Percentiles rank a stretch among this genome's conserved stretches.
Evolutionary conservation across 2,797 vertebrate species (phyloP).

Genomic region (Echiichthys vipera): DNA sequence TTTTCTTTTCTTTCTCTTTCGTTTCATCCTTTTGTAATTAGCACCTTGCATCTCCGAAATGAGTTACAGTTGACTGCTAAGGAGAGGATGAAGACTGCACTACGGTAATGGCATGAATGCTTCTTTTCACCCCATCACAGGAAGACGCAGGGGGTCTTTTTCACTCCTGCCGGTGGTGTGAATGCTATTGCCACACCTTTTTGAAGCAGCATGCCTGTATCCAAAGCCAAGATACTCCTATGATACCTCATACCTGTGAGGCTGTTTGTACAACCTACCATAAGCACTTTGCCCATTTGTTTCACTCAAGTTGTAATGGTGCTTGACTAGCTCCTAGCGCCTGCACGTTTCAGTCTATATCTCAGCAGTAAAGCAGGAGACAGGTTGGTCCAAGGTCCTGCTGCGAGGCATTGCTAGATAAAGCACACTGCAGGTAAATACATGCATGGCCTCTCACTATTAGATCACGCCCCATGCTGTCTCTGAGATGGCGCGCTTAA

Average conservation of each 20-base stretch:
- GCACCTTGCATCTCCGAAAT: constrained; percentile 86
- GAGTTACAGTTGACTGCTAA: constrained; percentile 83
- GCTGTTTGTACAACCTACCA: constrained; percentile 54
- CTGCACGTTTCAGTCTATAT: constrained; percentile 57
- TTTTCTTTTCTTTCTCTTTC: constrained; percentile 65
- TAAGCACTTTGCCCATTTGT: constrained; percentile 58
- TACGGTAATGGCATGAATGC: constrained; percentile 74
- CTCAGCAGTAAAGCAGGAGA: constrained; percentile 62
- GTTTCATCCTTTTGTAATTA: constrained; percentile 87
- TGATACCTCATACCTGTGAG: constrained; percentile 34
- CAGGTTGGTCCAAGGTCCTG: constrained; percentile 50
- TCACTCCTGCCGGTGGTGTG: constrained; percentile 85
- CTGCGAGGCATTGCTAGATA: constrained; percentile 79
- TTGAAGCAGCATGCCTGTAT: constrained; percentile 59
- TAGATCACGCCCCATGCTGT: constrained; percentile 76
- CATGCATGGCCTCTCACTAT: constrained; percentile 69
- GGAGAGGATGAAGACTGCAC: constrained; percentile 83
- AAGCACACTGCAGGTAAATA: constrained; percentile 72
- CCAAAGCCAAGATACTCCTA: constrained; percentile 31
- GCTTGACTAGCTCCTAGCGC: constrained; percentile 52
- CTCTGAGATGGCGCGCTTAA: constrained; percentile 73
- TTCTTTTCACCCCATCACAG: constrained; percentile 81
- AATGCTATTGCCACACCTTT: constrained; percentile 85
- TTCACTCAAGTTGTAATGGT: constrained; percentile 62
- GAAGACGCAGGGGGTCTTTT: constrained; percentile 85